Evolutionary conservation across 2,888 invertebrate species (phyloP), one percentile per base, ranked within the genome.

Genomic region (Cheilosia variabilis): DNA sequence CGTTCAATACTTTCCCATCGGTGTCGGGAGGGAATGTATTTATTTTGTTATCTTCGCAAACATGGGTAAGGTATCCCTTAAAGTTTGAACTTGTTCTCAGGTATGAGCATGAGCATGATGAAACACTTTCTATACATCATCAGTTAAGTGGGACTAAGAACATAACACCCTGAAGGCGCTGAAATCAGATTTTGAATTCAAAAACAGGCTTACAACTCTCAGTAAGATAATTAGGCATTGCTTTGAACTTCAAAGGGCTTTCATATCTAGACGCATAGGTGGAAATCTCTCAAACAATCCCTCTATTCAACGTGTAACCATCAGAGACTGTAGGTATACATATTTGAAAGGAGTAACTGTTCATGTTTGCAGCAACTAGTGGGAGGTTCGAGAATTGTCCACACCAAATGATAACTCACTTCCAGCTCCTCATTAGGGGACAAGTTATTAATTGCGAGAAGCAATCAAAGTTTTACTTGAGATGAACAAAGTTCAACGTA

Each of bases 391-490:
- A 1, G 19, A 37, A 31, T 22, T 50, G 31, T 37, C 15, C 41
- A 52, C 7, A 50, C 4, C 24, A 24, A 15, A 10, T 10, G 37
- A 37, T 37, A 37, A 37, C 62, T 77, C 62, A 69, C 69, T 69
- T 77, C 68, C 62, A 62, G 53, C 62, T 62, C 55, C 55, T 69
- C 62, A 69, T 77, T 77, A 77, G 34, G 60, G 19, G 19, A 62
- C 50, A 66, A 77, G 43, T 58, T 58, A 45, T 69, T 77, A 77
- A 69, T 69, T 77, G 77, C 77, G 19, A 77, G 77, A 77, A 77
- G 77, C 60, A 77, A 77, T 77, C 77, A 77, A 77, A 77, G 77
- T 77, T 77, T 69, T 52, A 68, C 66, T 68, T 60, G 68, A n/a
- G 41, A 66, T 58, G 52, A 50, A 52, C 50, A 41, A 71, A 57